These are phyloP conservation scores for Melanerpes formicivorus DNA, from an alignment of 2,113 vertebrate species.

Conservation along the genomic window DNA sequence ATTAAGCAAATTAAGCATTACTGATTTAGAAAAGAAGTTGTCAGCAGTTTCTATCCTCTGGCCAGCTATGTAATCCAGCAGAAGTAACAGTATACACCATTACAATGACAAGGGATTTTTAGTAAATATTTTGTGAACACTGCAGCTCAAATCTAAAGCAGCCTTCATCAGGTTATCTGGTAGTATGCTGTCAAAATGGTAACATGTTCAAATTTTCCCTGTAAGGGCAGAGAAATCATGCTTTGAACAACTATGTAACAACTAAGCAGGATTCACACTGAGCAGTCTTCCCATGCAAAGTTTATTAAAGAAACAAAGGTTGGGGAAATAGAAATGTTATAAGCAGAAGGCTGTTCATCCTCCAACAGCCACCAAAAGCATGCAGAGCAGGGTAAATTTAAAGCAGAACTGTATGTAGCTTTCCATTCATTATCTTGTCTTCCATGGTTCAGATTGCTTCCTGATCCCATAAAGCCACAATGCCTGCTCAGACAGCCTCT, in stretches of 20 bases:
- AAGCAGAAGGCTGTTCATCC: neutral
- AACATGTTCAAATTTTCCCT: neutral
- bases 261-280: neutral
- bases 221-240: neutral
- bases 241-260: neutral
- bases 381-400: neutral
- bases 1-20: constrained; percentile 1
- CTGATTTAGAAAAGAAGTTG: neutral
- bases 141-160: neutral
- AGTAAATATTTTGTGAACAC: neutral
- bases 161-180: neutral
- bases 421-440: neutral
- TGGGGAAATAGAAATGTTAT: neutral
- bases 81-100: neutral
- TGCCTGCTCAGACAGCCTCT: neutral
- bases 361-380: neutral
- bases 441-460: neutral
- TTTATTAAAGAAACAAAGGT: neutral
- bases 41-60: neutral
- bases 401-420: neutral
- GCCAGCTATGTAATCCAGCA: neutral
- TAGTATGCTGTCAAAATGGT: neutral
- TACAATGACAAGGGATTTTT: neutral
- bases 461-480: neutral
- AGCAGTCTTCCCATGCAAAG: neutral